These are phyloP conservation scores for Poecilia wingei DNA, from an alignment of 2,797 vertebrate species.

Conservation along the genomic window DNA sequence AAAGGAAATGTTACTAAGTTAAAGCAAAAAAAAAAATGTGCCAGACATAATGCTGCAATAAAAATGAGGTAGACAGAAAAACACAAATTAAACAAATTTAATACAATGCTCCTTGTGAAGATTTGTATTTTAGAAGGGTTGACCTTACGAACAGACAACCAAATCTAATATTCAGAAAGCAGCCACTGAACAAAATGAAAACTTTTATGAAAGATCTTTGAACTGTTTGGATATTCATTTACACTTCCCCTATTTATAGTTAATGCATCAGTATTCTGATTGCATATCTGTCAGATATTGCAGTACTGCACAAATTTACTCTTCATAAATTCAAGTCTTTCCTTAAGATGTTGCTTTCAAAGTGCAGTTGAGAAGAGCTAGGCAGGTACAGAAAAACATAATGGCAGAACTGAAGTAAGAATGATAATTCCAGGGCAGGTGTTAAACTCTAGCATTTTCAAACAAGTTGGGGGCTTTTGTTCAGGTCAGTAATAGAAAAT, in stretches of 20 bases:
- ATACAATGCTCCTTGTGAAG: constrained; percentile 12
- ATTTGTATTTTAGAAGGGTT: constrained; percentile 14
- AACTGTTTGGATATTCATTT: constrained; percentile 35
- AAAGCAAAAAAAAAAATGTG: constrained; percentile 15
- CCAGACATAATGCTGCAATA: not conserved
- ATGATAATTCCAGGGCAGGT: constrained; percentile 43
- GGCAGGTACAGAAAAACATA: constrained; percentile 31
- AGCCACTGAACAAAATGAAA: constrained; percentile 44
- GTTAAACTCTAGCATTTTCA: constrained; percentile 37
- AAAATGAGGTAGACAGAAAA: not conserved
- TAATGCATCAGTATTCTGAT: constrained; percentile 38
- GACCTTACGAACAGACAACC: constrained; percentile 14
- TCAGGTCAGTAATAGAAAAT: constrained; percentile 42
- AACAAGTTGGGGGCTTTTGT: constrained; percentile 19
- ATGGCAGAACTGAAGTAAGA: constrained; percentile 20
- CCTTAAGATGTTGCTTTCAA: constrained; percentile 44
- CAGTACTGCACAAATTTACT: constrained; percentile 40
- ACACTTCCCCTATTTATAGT: constrained; percentile 40
- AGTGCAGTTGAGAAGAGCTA: constrained; percentile 54
- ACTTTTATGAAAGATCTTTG: constrained; percentile 48
- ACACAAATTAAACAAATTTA: not conserved
- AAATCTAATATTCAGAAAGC: constrained; percentile 34
- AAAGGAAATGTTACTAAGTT: not conserved
- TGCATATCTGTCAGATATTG: constrained; percentile 52
- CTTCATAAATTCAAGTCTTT: constrained; percentile 28